Evolutionary conservation across 2,888 invertebrate genomes (phyloP).

Genomic region (Agrochola lychnidis): DNA sequence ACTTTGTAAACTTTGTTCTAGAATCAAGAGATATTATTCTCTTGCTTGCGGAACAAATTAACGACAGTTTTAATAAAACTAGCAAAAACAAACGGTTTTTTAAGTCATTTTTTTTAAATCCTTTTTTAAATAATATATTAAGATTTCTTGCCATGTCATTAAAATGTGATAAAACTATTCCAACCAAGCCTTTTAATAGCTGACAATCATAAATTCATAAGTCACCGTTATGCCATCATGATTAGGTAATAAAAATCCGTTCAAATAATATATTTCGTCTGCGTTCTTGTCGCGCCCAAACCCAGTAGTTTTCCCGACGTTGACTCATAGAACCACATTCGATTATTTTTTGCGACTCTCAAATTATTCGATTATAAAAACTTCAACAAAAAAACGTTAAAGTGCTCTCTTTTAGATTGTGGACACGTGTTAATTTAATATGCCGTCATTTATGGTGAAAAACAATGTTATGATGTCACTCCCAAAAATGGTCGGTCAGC

Average conservation of each 20-base stretch:
- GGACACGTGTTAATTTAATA: constrained; percentile 81
- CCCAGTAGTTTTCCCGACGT: constrained; percentile 62
- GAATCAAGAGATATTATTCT: no score
- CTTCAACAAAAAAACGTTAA: constrained; percentile 64
- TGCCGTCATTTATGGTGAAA: constrained; percentile 81
- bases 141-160: constrained; percentile 5
- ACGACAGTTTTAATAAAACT: not conserved
- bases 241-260: constrained; percentile 57
- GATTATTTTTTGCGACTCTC: constrained; percentile 67
- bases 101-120: constrained; percentile 1
- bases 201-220: constrained; percentile 42
- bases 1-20: no score
- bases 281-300: constrained; percentile 49
- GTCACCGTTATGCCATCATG: constrained; percentile 43
- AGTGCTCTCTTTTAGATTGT: constrained; percentile 82
- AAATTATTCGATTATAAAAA: constrained; percentile 71
- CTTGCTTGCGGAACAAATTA: not conserved
- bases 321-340: constrained; percentile 70
- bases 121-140: not conserved
- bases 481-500: constrained; percentile 69
- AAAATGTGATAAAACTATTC: constrained; percentile 31
- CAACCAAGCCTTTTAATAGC: constrained; percentile 13
- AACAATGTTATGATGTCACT: constrained; percentile 83
- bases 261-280: constrained; percentile 54
- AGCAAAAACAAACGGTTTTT: constrained; percentile 1